Percentiles rank a stretch among this genome's conserved stretches.
Conservation (phyloP, 2,888 invertebrate species). For the Idaea aversata region DNA sequence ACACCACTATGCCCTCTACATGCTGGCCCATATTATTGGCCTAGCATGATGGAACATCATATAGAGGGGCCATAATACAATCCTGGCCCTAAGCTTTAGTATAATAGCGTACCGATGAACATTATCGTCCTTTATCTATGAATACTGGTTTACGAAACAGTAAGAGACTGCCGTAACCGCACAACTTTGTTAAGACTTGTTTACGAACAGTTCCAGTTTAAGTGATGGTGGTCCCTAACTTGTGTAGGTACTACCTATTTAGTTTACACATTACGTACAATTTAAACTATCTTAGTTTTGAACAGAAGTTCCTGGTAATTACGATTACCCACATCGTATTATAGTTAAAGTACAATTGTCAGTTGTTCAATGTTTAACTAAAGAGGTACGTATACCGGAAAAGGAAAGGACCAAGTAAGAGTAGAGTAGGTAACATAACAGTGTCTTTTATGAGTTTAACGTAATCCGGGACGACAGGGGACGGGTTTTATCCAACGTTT, state of each 20-base stretch:
- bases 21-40: no score
- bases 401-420: slow-evolving; percentile 25
- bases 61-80: no score
- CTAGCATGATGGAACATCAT: no score
- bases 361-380: slow-evolving; percentile 13
- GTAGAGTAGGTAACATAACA: slow-evolving; percentile 20
- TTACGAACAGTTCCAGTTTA: slow-evolving; percentile 68
- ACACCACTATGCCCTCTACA: no score
- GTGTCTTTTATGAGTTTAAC: slow-evolving; percentile 27
- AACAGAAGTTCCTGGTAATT: slow-evolving; percentile 45
- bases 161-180: slow-evolving; percentile 65
- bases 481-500: slow-evolving; percentile 16
- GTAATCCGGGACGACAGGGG: slow-evolving; percentile 28
- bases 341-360: slow-evolving; percentile 14
- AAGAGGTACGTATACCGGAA: slow-evolving; percentile 5
- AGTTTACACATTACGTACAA: slow-evolving; percentile 43
- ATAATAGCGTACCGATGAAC: background rate
- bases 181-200: slow-evolving; percentile 73
- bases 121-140: slow-evolving; percentile 1
- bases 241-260: slow-evolving; percentile 40
- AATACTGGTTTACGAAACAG: slow-evolving; percentile 49
- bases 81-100: background rate
- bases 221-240: slow-evolving; percentile 61
- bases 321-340: slow-evolving; percentile 31
- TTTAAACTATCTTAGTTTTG: slow-evolving; percentile 53